phyloP scores from a whole-genome alignment of 2,113 vertebrate species.

The Chloropsis cyanopogon region DNA sequence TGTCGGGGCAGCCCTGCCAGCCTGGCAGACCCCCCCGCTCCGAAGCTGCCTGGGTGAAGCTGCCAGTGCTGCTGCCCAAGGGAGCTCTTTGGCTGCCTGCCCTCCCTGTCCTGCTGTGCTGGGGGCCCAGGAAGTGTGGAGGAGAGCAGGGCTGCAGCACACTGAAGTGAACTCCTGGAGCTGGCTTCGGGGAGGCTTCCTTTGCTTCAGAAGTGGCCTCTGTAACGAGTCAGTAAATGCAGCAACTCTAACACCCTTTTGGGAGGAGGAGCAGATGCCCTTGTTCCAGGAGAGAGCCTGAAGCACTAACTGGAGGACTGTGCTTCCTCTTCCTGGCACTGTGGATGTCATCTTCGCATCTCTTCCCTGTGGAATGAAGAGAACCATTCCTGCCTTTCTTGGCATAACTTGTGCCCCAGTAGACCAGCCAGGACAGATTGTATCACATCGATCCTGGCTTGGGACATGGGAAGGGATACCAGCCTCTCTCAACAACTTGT shows the following conservation, averaged over 20 bases:
- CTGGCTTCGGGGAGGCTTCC: not conserved
- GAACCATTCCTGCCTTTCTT: not conserved
- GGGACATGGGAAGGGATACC: not conserved
- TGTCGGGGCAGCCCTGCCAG: not conserved
- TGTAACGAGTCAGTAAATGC: not conserved
- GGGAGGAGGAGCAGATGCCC: not conserved
- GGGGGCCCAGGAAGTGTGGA: fast-evolving
- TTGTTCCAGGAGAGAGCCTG: not conserved
- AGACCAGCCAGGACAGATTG: not conserved
- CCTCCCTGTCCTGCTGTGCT: not conserved
- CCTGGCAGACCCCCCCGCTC: fast-evolving
- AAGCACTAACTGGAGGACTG: not conserved
- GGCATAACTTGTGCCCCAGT: not conserved
- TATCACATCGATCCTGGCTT: not conserved
- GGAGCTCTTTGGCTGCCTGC: not conserved
- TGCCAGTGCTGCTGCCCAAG: not conserved
- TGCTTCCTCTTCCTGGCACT: not conserved
- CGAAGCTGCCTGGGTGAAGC: not conserved
- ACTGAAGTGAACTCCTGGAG: fast-evolving
- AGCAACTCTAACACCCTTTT: not conserved
- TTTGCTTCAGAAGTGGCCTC: not conserved
- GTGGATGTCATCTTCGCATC: fast-evolving
- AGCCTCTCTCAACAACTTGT: not conserved
- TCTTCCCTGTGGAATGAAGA: not conserved
- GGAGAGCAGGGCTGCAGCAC: fast-evolving